Percentiles rank a stretch among this genome's conserved stretches.
Conservation (phyloP, 2,113 vertebrate species). For the Natator depressus region DNA sequence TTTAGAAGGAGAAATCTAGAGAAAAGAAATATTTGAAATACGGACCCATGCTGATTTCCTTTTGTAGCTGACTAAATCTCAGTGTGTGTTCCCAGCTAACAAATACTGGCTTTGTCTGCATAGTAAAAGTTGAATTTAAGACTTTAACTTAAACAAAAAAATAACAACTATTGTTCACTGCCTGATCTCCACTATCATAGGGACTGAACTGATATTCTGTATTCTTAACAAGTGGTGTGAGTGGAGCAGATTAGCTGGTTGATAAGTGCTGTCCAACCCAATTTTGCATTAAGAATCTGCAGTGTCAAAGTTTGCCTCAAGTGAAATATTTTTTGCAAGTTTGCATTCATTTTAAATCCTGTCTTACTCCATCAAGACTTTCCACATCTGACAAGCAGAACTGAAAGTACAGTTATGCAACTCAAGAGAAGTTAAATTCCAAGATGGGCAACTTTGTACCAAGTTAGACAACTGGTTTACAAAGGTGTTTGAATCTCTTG, state of each 20-base stretch:
- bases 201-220: background rate
- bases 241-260: background rate
- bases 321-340: background rate
- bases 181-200: background rate
- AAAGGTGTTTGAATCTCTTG: background rate
- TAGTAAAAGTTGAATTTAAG: background rate
- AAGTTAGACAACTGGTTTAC: background rate
- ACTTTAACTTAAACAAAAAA: background rate
- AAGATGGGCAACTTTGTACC: background rate
- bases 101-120: background rate
- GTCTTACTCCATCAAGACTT: background rate
- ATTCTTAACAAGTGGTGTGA: background rate
- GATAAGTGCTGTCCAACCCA: background rate
- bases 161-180: rapidly evolving
- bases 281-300: background rate
- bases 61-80: background rate
- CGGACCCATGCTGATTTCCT: background rate
- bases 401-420: background rate
- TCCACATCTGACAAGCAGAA: background rate
- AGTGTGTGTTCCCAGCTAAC: background rate
- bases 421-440: background rate
- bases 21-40: background rate
- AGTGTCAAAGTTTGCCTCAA: background rate
- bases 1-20: background rate
- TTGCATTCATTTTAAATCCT: background rate